Base-by-base conservation (phyloP, 2,797 vertebrate genomes). In the Macroramphosus scolopax region DNA sequence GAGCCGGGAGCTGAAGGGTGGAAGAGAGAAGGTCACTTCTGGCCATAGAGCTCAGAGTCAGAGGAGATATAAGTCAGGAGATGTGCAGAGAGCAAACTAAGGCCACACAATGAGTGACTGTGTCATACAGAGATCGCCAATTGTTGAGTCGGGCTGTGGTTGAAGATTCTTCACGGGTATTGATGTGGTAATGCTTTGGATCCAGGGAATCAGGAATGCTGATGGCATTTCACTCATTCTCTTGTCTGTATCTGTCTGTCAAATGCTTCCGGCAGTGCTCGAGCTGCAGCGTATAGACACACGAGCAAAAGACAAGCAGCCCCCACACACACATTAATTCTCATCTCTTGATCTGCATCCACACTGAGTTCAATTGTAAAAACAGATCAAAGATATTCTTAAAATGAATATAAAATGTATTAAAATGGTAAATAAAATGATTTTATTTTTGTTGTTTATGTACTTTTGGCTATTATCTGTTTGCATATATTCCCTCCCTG, bases 101-200 rank as follows among this genome's bases (percentile, higher is more conserved):
- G 8, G 50, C 25, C 38, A 18, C 52, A 87, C 83, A 87, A 87
- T 80, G 74, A 66, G 47, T 42, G 65, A 58, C 77, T 83, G 75
- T 88, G 71, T 53, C 25, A 38, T 5, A 77, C 62, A 81, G 68
- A 83, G 77, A 64, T 43, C 10, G 55, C 32, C 45, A 69, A 70
- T 80, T 76, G 62, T 79, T 28, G 12, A 22, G 50, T 12, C 46
- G 25, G 41, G 17, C 17, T 51, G n/a, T n/a, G n/a, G n/a, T n/a
- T 42, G 20, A 31, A 17, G 75, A 69, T 67, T 72, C 51, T 32
- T 70, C 59, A 56, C 52, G 28, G 38, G 51, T 56, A 63, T 45
- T 81, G 72, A 78, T 77, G 59, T 72, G 67, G 28, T 51, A 41
- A 55, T 50, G 58, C 30, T 60, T 42, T 63, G 37, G 54, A 64